Conservation (phyloP, 2,888 invertebrate genomes). For the Apocheima hispidaria region DNA sequence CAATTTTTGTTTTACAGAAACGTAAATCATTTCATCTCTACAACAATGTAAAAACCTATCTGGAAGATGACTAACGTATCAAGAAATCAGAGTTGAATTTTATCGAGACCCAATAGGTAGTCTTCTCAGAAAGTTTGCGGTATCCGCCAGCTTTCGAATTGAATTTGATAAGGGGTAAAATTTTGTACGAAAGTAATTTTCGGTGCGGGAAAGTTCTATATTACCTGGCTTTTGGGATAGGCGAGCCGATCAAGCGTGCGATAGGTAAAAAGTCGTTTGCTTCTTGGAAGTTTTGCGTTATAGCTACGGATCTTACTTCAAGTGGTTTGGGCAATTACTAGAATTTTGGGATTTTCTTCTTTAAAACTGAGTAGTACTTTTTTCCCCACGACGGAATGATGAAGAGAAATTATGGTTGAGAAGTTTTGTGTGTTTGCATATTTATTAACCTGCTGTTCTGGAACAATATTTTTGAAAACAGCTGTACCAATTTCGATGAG, state of each 20-base stretch:
- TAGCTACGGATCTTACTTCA: slow-evolving; percentile 31
- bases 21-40: not conserved
- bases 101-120: slow-evolving; percentile 54
- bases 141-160: slow-evolving; percentile 59
- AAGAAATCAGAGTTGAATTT: slow-evolving; percentile 44
- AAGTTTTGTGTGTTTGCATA: too few relatives aligned
- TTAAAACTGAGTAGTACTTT: not conserved
- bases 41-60: slow-evolving; percentile 13
- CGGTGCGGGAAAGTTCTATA: slow-evolving; percentile 55
- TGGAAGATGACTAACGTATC: slow-evolving; percentile 35
- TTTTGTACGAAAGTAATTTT: slow-evolving; percentile 64
- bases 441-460: too few relatives aligned
- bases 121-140: slow-evolving; percentile 57
- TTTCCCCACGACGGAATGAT: too few relatives aligned
- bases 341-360: not conserved
- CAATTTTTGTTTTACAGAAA: too few relatives aligned
- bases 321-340: slow-evolving; percentile 31
- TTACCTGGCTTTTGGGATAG: slow-evolving; percentile 60
- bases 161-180: slow-evolving; percentile 68
- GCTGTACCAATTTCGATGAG: too few relatives aligned
- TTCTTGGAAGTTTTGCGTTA: slow-evolving; percentile 38
- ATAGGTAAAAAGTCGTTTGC: slow-evolving; percentile 55
- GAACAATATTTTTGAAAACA: too few relatives aligned
- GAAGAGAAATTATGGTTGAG: too few relatives aligned
- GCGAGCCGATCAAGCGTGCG: slow-evolving; percentile 52